Percentiles rank a stretch among this genome's conserved stretches.
Conservation (phyloP, 2,888 invertebrate species). For the Melolontha melolontha region DNA sequence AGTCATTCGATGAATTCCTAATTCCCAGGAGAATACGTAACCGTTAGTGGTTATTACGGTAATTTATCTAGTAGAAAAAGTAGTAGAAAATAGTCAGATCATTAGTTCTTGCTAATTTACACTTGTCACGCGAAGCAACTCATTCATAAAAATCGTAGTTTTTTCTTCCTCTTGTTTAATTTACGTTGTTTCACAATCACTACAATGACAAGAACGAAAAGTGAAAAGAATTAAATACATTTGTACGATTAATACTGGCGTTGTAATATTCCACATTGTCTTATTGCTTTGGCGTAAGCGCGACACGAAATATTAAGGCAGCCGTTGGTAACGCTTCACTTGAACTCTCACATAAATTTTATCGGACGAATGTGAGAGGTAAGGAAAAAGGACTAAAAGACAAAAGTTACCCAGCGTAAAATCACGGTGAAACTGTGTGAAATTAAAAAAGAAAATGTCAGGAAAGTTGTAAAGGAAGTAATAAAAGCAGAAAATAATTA, state of each 20-base stretch:
- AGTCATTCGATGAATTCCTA: slow-evolving; percentile 13
- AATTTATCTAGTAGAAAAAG: slow-evolving; percentile 2
- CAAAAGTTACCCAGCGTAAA: slow-evolving; percentile 4
- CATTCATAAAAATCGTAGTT: slow-evolving; percentile 6
- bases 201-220: slow-evolving; percentile 10
- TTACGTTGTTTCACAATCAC: not conserved
- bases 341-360: slow-evolving; percentile 1
- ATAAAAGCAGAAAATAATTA: too few species aligned
- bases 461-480: too few species aligned
- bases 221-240: slow-evolving; percentile 6
- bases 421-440: not conserved
- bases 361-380: not conserved
- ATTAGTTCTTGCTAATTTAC: slow-evolving; percentile 18
- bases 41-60: not conserved
- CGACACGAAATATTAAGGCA: not conserved
- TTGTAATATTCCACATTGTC: not conserved
- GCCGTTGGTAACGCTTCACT: not conserved
- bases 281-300: slow-evolving; percentile 1
- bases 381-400: not conserved
- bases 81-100: slow-evolving; percentile 10
- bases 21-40: slow-evolving; percentile 17
- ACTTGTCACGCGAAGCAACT: slow-evolving; percentile 9
- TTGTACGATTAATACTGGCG: not conserved
- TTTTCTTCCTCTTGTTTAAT: not conserved
- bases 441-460: too few species aligned